phyloP scores from a whole-genome alignment of 2,888 invertebrate genomes.

The Camponotus fellah region DNA sequence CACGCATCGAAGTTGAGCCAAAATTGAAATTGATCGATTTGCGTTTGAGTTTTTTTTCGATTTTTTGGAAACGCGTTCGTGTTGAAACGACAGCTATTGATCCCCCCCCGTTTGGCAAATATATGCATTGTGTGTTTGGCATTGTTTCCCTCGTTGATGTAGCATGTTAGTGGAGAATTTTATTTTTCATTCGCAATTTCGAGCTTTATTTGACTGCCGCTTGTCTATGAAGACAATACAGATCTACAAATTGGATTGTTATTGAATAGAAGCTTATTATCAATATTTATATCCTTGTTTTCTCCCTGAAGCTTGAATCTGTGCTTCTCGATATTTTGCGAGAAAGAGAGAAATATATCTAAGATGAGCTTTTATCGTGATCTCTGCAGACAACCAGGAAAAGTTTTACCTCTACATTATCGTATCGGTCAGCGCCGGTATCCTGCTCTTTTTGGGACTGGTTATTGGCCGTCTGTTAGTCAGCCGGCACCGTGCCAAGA shows the following conservation, averaged over 20 bases:
- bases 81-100: not conserved
- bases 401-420: conserved; percentile 94
- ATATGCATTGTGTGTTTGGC: conserved; percentile 60
- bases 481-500: conserved; percentile 89
- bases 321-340: conserved; percentile 8
- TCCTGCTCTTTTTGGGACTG: conserved; percentile 91
- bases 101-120: not conserved
- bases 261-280: not conserved
- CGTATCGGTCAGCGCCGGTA: conserved; percentile 91
- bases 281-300: not conserved
- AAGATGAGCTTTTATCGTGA: conserved; percentile 2
- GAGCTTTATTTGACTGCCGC: not conserved
- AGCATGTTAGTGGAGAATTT: conserved; percentile 59
- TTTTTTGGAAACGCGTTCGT: not conserved
- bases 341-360: not conserved
- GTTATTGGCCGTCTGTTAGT: conserved; percentile 91
- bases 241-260: not conserved
- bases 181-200: not conserved
- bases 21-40: conserved; percentile 11
- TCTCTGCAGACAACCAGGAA: conserved; percentile 90
- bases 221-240: not conserved
- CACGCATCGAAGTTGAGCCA: not conserved
- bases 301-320: not conserved
- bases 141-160: conserved; percentile 51
- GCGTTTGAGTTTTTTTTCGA: not conserved